These are phyloP conservation scores for Cabera pusaria DNA, from an alignment of 2,888 invertebrate genomes.

Conservation along the genomic window DNA sequence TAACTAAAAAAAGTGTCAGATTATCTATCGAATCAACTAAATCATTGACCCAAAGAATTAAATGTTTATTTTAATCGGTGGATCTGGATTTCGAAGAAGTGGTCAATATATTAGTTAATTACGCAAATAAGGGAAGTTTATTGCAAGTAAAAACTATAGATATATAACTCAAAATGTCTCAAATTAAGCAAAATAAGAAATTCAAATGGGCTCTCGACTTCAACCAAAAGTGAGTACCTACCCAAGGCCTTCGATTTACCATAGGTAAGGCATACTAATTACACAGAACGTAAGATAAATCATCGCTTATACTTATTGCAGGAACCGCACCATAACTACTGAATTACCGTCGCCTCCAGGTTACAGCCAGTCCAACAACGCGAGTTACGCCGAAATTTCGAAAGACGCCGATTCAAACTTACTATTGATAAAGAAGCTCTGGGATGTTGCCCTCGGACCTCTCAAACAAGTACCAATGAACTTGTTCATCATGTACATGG, in stretches of 20 bases:
- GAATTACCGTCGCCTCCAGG: constrained; percentile 93
- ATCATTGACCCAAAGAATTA: no score
- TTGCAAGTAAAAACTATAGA: no score
- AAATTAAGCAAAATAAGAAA: constrained; percentile 72
- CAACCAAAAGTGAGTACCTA: constrained; percentile 76
- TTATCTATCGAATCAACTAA: no score
- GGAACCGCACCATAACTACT: constrained; percentile 51
- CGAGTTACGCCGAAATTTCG: constrained; percentile 89
- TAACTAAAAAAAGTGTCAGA: no score
- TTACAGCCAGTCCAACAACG: constrained; percentile 88
- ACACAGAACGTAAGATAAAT: no score
- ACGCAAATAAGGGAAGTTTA: no score
- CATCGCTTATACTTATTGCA: constrained; percentile 36
- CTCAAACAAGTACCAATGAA: constrained; percentile 99
- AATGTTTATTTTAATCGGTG: no score
- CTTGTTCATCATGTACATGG: constrained; percentile 99
- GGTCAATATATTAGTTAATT: no score
- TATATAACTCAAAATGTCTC: constrained; percentile 61
- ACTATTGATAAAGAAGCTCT: constrained; percentile 95
- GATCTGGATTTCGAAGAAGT: no score
- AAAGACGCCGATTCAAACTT: constrained; percentile 93
- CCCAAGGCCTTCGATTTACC: no score
- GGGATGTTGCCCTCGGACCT: constrained; percentile 98
- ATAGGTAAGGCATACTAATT: no score
- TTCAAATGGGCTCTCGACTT: constrained; percentile 87